Evolutionary conservation across 1,140 invertebrate species (phyloP), one percentile per base, ranked within the genome.

Genomic region (Scaptomyza graminum): DNA sequence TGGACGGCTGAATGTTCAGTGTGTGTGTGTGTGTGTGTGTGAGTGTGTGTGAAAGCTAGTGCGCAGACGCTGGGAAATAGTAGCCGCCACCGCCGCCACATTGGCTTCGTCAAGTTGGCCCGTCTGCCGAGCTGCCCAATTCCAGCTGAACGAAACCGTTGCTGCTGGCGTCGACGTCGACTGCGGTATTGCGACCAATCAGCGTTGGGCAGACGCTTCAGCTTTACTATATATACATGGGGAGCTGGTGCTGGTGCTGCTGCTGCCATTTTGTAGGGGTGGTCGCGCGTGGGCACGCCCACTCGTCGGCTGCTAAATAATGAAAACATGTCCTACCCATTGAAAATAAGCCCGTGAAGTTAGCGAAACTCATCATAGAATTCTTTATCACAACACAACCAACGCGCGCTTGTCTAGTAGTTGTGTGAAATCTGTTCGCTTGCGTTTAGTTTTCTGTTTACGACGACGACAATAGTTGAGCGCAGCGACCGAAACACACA

Each of bases 351-450:
- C 75, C 90, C 84, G 37, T 78, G 89, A 89, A 90, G 89, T 87
- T 90, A 90, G 89, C 85, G 79, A 90, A 90, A 90, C 89, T 90
- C 89, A 90, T 90, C 89, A 90, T 90, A 90, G 89, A 90, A 90
- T 90, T 90, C 89, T 90, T 90, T 90, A 90, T 90, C 89, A 90
- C 90, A 90, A 88, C 83, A 79, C 79, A 77, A 87, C 82, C 79
- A 77, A 87, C 82, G 82, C 79, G 83, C 84, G 76, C 79, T 90
- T 90, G 89, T 90, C 89, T 90, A 90, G 89, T 90, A 90, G 89
- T 90, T 90, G 89, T 90, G 84, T 90, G 84, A 90, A 90, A 90
- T 90, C 89, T 90, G 89, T 90, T 85, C 87, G 82, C 84, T 79
- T 76, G 79, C 82, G 89, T 83, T 90, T 87, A 83, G 87, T 90